Evolutionary conservation across 2,888 invertebrate genomes (phyloP), one percentile per base, ranked within the genome.

Genomic region (Dorcus hopei): DNA sequence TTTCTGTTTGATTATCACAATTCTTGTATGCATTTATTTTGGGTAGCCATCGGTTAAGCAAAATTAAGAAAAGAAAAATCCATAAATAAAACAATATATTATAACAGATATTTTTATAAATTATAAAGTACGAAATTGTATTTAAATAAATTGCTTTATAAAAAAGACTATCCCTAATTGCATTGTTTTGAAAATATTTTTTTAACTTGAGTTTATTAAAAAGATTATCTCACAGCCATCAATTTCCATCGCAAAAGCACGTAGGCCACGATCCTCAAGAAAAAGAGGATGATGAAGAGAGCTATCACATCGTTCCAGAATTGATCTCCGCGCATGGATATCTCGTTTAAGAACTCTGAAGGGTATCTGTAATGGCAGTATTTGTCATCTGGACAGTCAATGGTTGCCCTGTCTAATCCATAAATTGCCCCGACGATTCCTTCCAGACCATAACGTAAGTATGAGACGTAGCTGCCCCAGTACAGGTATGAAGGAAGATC

Each of bases 381-480:
- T 23, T 79, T 74, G 1, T 83, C 85, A 49, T 87, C 84, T 7
- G 85, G 82, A 75, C 97, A 97, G n/a, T 85, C 86, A 53, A 97
- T 77, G 1, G 83, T 83, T 0, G 85, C 84, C 42, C 97, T 81
- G 62, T 90, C 80, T 60, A 88, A 79, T 0, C 96, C 95, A 72
- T 96, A 97, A 64, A 97, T 88, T 3, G 92, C 89, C 6, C 86
- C 85, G 4, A 93, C 87, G 68, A 86, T 87, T 50, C 95, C 96
- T 77, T 97, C 96, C 50, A 97, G 84, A 0, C 93, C 93, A 74
- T 95, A 97, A 52, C 95, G 84, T 53, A 96, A 81, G 75, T 95
- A 97, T 6, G 96, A 96, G 61, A 95, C 81, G 75, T 95, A 92
- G 41, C 93, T 93, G 0, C 97, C 90, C 96, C 96, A 97, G 72